Conservation (phyloP, 1,140 invertebrate genomes). For the Pygmarrhopalites habei region DNA sequence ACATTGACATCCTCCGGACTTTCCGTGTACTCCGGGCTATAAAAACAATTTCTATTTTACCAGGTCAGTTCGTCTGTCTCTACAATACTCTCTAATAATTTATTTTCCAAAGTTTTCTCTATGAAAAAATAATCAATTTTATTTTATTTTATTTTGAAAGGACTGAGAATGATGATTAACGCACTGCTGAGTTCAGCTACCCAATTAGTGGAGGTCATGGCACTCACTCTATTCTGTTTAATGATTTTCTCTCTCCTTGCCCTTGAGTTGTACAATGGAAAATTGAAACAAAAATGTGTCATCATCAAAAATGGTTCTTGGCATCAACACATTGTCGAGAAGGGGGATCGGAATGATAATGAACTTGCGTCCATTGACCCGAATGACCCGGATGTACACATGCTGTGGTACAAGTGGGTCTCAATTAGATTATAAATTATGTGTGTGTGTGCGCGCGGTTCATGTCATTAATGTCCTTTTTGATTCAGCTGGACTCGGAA, state of each 20-base stretch:
- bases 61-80: no score
- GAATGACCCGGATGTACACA: background rate
- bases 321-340: background rate
- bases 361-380: background rate
- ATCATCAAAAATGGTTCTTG: constrained; percentile 33
- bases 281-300: constrained; percentile 80
- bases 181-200: constrained; percentile 88
- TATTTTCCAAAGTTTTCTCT: no score
- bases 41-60: constrained; percentile 93
- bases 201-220: constrained; percentile 91
- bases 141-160: no score
- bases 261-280: constrained; percentile 84
- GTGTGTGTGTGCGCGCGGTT: no score
- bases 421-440: no score
- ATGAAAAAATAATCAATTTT: no score
- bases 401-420: background rate
- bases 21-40: constrained; percentile 88
- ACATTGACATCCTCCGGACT: constrained; percentile 74
- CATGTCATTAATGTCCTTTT: no score
- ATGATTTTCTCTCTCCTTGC: constrained; percentile 94
- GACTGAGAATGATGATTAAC: constrained; percentile 92
- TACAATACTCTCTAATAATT: no score
- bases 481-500: constrained; percentile 32
- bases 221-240: constrained; percentile 85
- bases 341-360: background rate